Evolutionary conservation across 2,113 vertebrate genomes (phyloP), one percentile per base, ranked within the genome.

Genomic region (Ellobius talpinus): DNA sequence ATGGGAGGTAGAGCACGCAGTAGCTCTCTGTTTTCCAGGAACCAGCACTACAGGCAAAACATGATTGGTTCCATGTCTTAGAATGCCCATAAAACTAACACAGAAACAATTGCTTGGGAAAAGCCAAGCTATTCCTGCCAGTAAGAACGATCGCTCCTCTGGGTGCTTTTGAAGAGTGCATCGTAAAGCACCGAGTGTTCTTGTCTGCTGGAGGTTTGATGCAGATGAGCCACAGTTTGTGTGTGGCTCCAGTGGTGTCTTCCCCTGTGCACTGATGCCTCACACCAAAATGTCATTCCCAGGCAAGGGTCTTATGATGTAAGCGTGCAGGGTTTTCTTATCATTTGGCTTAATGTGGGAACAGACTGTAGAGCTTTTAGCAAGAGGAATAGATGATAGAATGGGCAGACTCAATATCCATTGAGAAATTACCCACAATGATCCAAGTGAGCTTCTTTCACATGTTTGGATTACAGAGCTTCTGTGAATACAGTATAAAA

Each of bases 91-190:
- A 61, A 87, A 79, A 79, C 50, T 29, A 58, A 95, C 78, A 52
- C 68, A 79, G 42, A 85, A 87, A 74, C 39, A 93, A 45, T 87
- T 89, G 47, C 70, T 96, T 50, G 86, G 86, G 68, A 81, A 70
- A 94, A 89, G 52, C 45, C 65, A 61, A 78, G 39, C 10, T 87
- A 17, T 89, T 96, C 72, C 70, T 82, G 36, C 39, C 36, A 16
- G 58, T 91, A 58, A 66, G 82, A 94, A 78, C 78, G 39, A 93
- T 84, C 68, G 82, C 82, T 91, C 84, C 50, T 93, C 73, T 68
- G 93, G 85, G 68, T 76, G 61, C 42, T 85, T 50, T 96, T 76
- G 81, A 63, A 45, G 81, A 94, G 42, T 45, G 50, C 12, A 36
- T 42, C 63, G 42, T 47, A 55, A 78, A 90, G 63, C 58, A 81